Percentiles rank a stretch among this genome's conserved stretches.
Conservation (phyloP, 2,888 invertebrate genomes). For the Baccha elongata region DNA sequence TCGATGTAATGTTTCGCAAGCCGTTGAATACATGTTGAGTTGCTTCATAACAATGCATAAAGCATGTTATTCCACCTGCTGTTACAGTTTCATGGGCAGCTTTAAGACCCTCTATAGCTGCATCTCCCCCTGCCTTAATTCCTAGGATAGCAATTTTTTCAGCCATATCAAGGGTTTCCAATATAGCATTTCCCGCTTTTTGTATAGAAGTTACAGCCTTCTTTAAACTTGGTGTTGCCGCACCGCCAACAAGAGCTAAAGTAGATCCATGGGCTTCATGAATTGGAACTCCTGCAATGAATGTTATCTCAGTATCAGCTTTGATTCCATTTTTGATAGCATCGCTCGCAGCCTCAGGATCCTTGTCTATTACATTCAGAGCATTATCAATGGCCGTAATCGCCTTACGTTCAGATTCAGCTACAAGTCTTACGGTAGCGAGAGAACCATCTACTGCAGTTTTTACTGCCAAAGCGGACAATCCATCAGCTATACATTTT, state of each 20-base stretch:
- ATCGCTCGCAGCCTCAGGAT: neutral
- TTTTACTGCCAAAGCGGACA: neutral
- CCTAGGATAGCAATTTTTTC: neutral
- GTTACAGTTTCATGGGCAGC: neutral
- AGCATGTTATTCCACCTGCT: neutral
- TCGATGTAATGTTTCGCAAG: neutral
- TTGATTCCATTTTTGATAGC: neutral
- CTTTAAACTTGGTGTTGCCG: neutral
- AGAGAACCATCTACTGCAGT: neutral
- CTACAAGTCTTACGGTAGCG: neutral
- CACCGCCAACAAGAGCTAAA: neutral
- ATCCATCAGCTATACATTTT: neutral
- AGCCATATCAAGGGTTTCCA: neutral
- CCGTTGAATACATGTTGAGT: neutral
- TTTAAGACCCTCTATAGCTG: neutral
- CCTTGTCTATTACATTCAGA: neutral
- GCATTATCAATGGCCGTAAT: neutral
- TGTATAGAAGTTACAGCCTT: neutral
- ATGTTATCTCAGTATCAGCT: neutral
- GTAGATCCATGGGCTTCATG: neutral
- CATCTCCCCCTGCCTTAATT: neutral
- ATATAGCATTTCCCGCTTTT: neutral
- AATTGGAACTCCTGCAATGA: neutral
- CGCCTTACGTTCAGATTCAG: neutral
- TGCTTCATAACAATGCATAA: neutral